These are phyloP conservation scores for Aethes cnicana DNA, from an alignment of 2,888 invertebrate genomes.

Conservation along the genomic window DNA sequence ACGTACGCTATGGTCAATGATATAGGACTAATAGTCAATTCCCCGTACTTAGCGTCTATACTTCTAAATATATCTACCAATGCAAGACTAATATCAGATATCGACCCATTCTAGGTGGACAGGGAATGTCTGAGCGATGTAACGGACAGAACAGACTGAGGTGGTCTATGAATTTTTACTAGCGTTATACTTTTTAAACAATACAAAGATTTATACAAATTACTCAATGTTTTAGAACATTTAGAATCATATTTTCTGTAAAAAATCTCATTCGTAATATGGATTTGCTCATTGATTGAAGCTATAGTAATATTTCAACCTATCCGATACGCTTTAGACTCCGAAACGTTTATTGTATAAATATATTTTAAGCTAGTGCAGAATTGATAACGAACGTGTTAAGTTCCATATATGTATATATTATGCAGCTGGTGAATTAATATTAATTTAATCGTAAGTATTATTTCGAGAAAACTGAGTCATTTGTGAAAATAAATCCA, in stretches of 20 bases:
- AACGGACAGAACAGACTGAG: constrained; percentile 40
- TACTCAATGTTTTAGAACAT: constrained; percentile 19
- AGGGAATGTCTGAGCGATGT: constrained; percentile 29
- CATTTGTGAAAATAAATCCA: constrained; percentile 21
- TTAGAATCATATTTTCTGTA: constrained; percentile 23
- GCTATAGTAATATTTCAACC: constrained; percentile 23
- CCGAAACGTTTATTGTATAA: constrained; percentile 11
- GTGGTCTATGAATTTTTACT: constrained; percentile 44
- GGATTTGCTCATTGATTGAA: constrained; percentile 27
- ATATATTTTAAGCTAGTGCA: constrained; percentile 13
- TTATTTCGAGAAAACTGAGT: constrained; percentile 5
- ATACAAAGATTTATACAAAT: constrained; percentile 12
- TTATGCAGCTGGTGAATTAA: constrained; percentile 17
- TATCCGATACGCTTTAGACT: constrained; percentile 29
- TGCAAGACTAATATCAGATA: constrained; percentile 39
- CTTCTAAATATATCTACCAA: too few species aligned
- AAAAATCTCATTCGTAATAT: constrained; percentile 3
- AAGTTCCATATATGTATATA: constrained; percentile 6
- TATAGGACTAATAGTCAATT: not conserved
- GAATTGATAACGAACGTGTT: constrained; percentile 4
- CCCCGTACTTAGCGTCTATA: not conserved
- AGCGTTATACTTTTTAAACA: constrained; percentile 15
- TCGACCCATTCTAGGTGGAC: constrained; percentile 36
- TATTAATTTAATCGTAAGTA: constrained; percentile 19
- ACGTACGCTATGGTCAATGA: not conserved